Evolutionary conservation across 2,113 vertebrate genomes (phyloP).

Genomic region (Tylochromis polylepis): DNA sequence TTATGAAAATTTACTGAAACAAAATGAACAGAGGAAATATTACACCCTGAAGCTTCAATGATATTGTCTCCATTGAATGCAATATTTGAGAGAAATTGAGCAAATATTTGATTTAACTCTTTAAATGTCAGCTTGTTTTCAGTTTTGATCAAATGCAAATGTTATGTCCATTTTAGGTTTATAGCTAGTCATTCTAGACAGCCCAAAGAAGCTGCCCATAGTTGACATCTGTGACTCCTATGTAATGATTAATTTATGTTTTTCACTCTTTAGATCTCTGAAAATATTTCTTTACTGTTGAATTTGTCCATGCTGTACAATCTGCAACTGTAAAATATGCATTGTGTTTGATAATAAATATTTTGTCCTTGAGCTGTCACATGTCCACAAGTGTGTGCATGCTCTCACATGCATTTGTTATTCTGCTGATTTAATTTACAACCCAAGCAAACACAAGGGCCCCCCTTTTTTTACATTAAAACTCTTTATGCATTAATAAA

Average conservation of each 20-base stretch:
- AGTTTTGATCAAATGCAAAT: not conserved
- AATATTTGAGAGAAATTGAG: not conserved
- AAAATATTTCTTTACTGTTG: not conserved
- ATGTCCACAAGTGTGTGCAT: not conserved
- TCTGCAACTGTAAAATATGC: not conserved
- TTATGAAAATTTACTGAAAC: slow-evolving; percentile 32
- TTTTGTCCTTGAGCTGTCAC: not conserved
- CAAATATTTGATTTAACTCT: not conserved
- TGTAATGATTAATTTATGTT: not conserved
- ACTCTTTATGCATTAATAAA: slow-evolving; percentile 27
- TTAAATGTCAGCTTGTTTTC: not conserved
- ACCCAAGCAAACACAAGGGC: not conserved
- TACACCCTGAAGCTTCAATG: not conserved
- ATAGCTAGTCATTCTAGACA: not conserved
- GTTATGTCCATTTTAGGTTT: not conserved
- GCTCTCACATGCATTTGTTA: not conserved
- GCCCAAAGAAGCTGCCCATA: not conserved
- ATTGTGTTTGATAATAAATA: not conserved
- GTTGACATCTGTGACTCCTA: not conserved
- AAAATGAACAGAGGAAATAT: slow-evolving; percentile 30
- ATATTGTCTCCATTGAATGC: slow-evolving; percentile 32
- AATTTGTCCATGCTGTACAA: not conserved
- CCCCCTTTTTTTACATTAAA: not conserved
- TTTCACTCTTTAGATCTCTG: not conserved
- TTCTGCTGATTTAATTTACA: slow-evolving; percentile 12